Evolutionary conservation across 2,113 vertebrate species (phyloP).

Genomic region (Erythrolamprus reginae): DNA sequence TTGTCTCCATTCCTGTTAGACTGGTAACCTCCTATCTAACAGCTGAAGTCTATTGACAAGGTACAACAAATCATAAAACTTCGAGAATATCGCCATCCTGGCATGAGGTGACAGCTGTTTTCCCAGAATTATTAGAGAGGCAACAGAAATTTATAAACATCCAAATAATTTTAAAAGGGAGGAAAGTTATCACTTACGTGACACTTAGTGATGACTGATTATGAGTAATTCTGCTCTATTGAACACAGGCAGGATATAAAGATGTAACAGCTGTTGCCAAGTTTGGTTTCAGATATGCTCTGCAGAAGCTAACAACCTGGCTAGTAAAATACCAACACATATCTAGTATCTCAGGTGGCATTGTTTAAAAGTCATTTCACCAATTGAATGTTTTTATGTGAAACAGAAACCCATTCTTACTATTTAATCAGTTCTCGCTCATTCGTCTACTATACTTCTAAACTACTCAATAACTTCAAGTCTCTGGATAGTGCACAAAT

Average conservation of each 20-base stretch:
- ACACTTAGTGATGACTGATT: neutral
- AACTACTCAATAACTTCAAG: neutral
- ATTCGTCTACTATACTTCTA: neutral
- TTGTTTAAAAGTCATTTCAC: neutral
- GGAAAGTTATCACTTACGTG: neutral
- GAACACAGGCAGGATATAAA: neutral
- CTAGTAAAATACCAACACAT: neutral
- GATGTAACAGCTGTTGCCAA: neutral
- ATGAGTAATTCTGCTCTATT: neutral
- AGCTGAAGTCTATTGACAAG: neutral
- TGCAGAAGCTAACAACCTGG: neutral
- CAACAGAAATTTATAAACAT: neutral
- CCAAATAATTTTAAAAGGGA: neutral
- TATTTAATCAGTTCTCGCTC: neutral
- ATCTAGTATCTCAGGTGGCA: neutral
- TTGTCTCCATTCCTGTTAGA: too few species aligned
- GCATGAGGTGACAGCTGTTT: neutral
- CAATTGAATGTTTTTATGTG: neutral
- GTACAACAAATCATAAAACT: neutral
- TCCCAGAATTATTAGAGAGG: neutral
- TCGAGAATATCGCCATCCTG: neutral
- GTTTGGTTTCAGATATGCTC: neutral
- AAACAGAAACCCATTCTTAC: neutral
- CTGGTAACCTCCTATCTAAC: too few species aligned
- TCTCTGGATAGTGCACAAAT: neutral